Evolutionary conservation across 2,113 vertebrate species (phyloP).

Genomic region (Athene cunicularia): DNA sequence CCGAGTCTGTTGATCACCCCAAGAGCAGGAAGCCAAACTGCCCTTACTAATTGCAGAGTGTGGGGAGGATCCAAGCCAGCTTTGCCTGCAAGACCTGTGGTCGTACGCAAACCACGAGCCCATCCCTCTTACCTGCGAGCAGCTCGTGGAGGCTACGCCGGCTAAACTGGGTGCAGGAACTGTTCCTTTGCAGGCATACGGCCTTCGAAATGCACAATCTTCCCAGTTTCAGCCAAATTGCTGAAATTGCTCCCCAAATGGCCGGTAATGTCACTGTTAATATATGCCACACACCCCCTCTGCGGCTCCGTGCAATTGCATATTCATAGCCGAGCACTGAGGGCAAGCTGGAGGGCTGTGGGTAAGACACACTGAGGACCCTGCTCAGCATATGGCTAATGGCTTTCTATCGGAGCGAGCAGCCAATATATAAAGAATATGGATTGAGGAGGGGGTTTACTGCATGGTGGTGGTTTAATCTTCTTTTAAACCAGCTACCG

Average conservation of each 20-base stretch:
- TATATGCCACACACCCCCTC: not conserved
- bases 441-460: not conserved
- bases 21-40: not conserved
- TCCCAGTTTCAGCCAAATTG: not conserved
- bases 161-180: not conserved
- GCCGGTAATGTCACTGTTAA: not conserved
- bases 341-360: not conserved
- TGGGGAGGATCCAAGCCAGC: not conserved
- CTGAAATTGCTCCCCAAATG: not conserved
- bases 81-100: fast-evolving
- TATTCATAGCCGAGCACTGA: not conserved
- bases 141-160: not conserved
- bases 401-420: not conserved
- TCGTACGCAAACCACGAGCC: not conserved
- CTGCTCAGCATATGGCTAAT: not conserved
- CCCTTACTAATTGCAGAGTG: not conserved
- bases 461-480: not conserved
- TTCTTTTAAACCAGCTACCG: not conserved
- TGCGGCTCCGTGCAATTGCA: not conserved
- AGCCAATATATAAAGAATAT: not conserved
- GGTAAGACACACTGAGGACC: not conserved
- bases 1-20: not conserved
- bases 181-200: not conserved
- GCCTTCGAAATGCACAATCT: not conserved
- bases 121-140: not conserved